Evolutionary conservation across 2,888 invertebrate species (phyloP).

Genomic region (Sesia apiformis): DNA sequence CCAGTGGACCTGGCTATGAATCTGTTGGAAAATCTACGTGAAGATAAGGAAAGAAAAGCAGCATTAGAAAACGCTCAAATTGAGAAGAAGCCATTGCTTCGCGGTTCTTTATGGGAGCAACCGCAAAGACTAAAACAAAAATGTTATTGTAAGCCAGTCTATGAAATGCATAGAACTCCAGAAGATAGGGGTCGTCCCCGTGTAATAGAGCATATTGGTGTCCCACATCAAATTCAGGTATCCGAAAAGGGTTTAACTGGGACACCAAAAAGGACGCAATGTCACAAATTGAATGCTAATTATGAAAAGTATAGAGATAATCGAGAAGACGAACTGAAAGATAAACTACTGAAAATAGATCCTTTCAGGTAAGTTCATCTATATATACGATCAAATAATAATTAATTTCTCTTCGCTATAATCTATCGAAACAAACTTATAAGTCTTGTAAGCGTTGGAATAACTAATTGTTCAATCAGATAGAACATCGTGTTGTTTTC

Average conservation of each 20-base stretch:
- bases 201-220: constrained; percentile 46
- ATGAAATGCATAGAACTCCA: constrained; percentile 42
- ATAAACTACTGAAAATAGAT: constrained; percentile 40
- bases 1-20: constrained; percentile 56
- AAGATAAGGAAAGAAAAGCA: constrained; percentile 46
- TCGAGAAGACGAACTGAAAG: constrained; percentile 32
- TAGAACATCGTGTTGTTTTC: no score
- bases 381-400: no score
- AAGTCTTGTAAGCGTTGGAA: no score
- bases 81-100: constrained; percentile 25
- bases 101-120: constrained; percentile 44
- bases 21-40: constrained; percentile 32
- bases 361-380: constrained; percentile 36
- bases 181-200: constrained; percentile 41
- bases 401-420: no score
- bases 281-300: constrained; percentile 26
- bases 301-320: constrained; percentile 35
- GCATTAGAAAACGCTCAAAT: constrained; percentile 50
- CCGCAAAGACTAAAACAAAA: constrained; percentile 38
- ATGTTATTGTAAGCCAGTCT: constrained; percentile 42
- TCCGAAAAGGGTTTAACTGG: constrained; percentile 46
- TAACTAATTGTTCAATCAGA: no score
- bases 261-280: constrained; percentile 22
- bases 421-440: no score
- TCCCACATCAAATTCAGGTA: constrained; percentile 39